Base-by-base conservation (phyloP, 1,140 invertebrate genomes). In the Neodiprion virginianus region DNA sequence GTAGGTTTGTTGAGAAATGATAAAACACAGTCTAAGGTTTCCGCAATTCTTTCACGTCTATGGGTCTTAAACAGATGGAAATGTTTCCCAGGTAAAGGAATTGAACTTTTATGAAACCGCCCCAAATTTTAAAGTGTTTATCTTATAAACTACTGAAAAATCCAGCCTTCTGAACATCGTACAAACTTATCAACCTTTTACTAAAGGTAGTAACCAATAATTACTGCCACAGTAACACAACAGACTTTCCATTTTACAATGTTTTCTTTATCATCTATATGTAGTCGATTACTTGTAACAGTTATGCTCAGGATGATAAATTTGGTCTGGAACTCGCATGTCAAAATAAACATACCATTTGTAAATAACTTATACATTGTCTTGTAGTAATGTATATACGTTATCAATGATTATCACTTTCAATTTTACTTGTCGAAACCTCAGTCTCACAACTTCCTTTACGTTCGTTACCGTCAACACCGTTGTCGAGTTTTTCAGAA, bases 381-480 rank as follows among this genome's bases (percentile, higher is more conserved):
- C n/a, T 61, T 61, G 8, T 0, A 17, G 8, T 61, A 61, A 61
- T 61, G n/a, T 61, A 61, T 61, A 61, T 17, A 61, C 53, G 53
- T 61, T 14, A 14, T 61, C 8, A 12, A 61, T 61, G 11, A 11
- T 17, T 61, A 61, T 61, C 53, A 17, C 53, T 17, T 12, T 61
- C n/a, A 61, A 12, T 61, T 61, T 61, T 61, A 17, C 11, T 61
- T 17, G 53, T 17, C 5, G 11, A 17, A 61, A 17, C n/a, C n/a
- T 61, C 48, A 70, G 68, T 65, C 67, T 82, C 77, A n/a, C 70
- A 78, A 47, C 53, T 74, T 69, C 79, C 72, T 12, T 80, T 76
- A 23, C 67, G 74, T 72, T 85, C 73, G 71, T 76, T 81, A 9
- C 79, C 74, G 47, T 78, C 72, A 72, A 76, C 66, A 53, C 75